These are phyloP conservation scores for Palloptera scutellata DNA, from an alignment of 2,888 invertebrate genomes.

Conservation along the genomic window DNA sequence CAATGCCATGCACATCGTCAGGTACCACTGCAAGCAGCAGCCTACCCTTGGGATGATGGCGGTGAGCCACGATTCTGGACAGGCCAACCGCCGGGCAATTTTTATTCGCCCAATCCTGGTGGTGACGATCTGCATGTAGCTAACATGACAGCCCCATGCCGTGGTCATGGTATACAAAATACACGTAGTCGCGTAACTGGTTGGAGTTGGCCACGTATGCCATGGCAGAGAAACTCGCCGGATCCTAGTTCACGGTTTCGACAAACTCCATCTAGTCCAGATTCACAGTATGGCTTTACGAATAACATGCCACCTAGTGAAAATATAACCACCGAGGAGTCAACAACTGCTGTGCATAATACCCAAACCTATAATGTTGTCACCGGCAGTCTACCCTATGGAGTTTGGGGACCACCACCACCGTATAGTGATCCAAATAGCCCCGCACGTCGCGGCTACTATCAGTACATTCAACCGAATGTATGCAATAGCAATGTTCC, in stretches of 20 bases:
- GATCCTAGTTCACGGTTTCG: slow-evolving; percentile 63
- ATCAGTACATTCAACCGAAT: slow-evolving; percentile 56
- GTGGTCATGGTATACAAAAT: slow-evolving; percentile 54
- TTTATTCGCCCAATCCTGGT: slow-evolving; percentile 86
- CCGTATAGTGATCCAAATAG: slow-evolving; percentile 86
- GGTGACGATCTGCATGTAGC: slow-evolving; percentile 59
- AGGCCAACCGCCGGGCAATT: slow-evolving; percentile 72
- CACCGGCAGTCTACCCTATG: slow-evolving; percentile 65
- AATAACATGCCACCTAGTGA: slow-evolving; percentile 48
- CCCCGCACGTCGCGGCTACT: slow-evolving; percentile 68
- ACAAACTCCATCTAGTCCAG: slow-evolving; percentile 76
- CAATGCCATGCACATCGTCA: slow-evolving; percentile 71
- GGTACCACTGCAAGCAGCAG: slow-evolving; percentile 65
- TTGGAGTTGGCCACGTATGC: slow-evolving; percentile 77
- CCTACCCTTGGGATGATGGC: slow-evolving; percentile 69
- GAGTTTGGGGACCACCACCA: slow-evolving; percentile 88
- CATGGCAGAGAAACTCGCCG: slow-evolving; percentile 72
- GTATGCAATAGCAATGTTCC: slow-evolving; percentile 44
- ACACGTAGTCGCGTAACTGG: slow-evolving; percentile 61
- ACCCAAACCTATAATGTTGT: slow-evolving; percentile 68
- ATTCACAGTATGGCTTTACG: slow-evolving; percentile 84
- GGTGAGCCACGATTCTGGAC: slow-evolving; percentile 67
- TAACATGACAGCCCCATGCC: slow-evolving; percentile 38
- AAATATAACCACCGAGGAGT: slow-evolving; percentile 39
- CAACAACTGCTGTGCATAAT: slow-evolving; percentile 42